Base-by-base conservation (phyloP, 2,797 vertebrate genomes). In the Limnodromus scolopaceus region DNA sequence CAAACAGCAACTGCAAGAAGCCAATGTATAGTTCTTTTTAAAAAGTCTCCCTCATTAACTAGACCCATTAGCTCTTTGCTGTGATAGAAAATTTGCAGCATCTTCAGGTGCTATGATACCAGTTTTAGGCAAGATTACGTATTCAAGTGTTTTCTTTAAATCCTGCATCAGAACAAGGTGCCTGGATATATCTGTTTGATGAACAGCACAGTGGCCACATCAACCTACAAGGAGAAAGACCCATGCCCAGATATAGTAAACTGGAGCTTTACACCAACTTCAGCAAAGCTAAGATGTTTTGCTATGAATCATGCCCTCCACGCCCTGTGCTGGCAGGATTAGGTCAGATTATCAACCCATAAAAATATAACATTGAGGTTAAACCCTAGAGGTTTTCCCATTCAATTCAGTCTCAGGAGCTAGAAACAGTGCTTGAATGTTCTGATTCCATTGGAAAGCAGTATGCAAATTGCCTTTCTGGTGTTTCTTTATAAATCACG, bases 401-500 rank as follows among this genome's bases (percentile, higher is more conserved):
- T 30, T 34, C 38, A 23, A 4, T 19, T 20, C 1, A 41, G 19
- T 45, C 43, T 77, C 54, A 48, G 38, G 17, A 89, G 18, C 43
- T 11, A 10, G 46, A n/a, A 85, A 69, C 27, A 30, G 61, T 6
- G 5, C 49, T 85, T 51, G 68, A 65, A 65, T 15, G 3, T 53
- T 80, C 57, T 0, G 0, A 0, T 0, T 34, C 38, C 36, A 10
- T 13, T 72, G 34, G 54, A 82, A 76, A 69, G n/a, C 2, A 1
- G 63, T 34, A 79, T 5, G 10, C 41, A 92, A 90, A 94, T 65
- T 43, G 41, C 41, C 41, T 89, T 78, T 89, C 89, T 96, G 43
- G 80, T 54, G 41, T 72, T 90, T 70, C 57, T 76, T 66, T 83
- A 60, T 74, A 92, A 90, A 94, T 65, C 69, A 46, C 5, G 5